Evolutionary conservation across 2,113 vertebrate species (phyloP).

Genomic region (Noctilio leporinus): DNA sequence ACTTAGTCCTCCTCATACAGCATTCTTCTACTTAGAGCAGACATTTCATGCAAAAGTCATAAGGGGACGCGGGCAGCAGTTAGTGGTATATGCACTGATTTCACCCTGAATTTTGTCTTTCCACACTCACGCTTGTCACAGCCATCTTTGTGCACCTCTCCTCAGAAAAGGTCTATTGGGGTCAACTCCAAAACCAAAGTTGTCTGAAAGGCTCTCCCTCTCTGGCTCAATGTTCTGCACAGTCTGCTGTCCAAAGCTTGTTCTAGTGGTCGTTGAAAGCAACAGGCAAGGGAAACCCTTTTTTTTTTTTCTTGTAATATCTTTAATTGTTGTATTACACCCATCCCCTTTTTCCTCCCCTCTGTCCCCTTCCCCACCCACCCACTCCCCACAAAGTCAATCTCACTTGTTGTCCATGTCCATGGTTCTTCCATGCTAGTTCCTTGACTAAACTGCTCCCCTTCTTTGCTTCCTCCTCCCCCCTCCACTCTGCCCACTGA

Average conservation of each 20-base stretch:
- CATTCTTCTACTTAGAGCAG: neutral
- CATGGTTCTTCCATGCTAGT: too few relatives aligned
- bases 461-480: too few relatives aligned
- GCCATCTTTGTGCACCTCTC: neutral
- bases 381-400: too few relatives aligned
- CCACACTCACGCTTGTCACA: neutral
- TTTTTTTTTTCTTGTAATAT: too few relatives aligned
- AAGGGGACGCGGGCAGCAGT: neutral
- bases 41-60: slow-evolving; percentile 22
- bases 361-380: too few relatives aligned
- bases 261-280: neutral
- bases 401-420: too few relatives aligned
- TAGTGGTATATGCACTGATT: neutral
- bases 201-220: neutral
- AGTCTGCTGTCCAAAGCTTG: neutral
- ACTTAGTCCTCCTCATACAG: neutral
- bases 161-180: neutral
- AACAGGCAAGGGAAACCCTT: neutral
- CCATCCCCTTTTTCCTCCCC: too few relatives aligned
- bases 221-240: neutral
- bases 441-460: too few relatives aligned
- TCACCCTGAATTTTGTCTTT: neutral
- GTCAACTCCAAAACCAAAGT: neutral
- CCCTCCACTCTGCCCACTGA: too few relatives aligned
- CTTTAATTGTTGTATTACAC: too few relatives aligned